Percentiles rank a stretch among this genome's conserved stretches.
These are phyloP conservation scores for Trichogramma dendrolimi DNA, from an alignment of 2,888 invertebrate species.

Conservation along the genomic window DNA sequence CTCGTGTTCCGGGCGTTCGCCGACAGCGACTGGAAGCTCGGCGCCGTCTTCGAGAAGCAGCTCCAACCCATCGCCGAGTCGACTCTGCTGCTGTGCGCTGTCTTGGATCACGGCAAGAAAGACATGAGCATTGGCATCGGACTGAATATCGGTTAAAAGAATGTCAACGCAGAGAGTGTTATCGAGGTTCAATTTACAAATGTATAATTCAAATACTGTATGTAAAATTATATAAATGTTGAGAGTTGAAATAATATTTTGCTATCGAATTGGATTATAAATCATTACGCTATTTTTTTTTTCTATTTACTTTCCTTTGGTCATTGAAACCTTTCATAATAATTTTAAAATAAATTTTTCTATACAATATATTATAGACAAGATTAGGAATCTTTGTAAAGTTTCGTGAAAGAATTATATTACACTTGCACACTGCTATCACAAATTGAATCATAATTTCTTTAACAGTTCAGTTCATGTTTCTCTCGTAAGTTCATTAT, in stretches of 20 bases:
- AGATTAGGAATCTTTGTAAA: too few species aligned
- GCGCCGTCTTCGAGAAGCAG: slow-evolving; percentile 63
- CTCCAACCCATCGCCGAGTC: slow-evolving; percentile 62
- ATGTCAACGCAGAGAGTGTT: not conserved
- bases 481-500: not conserved
- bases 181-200: too few species aligned
- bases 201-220: too few species aligned
- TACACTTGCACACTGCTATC: not conserved
- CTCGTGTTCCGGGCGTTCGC: slow-evolving; percentile 61
- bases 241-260: too few species aligned
- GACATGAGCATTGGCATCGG: slow-evolving; percentile 63
- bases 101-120: slow-evolving; percentile 61
- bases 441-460: not conserved
- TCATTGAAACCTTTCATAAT: not conserved
- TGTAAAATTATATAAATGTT: too few species aligned
- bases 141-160: slow-evolving; percentile 52
- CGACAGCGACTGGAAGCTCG: slow-evolving; percentile 58
- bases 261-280: too few species aligned
- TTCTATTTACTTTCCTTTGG: too few species aligned
- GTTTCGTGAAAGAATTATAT: not conserved
- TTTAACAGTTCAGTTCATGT: not conserved
- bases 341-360: not conserved
- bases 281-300: too few species aligned
- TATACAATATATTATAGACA: not conserved
- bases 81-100: slow-evolving; percentile 61